Conservation (phyloP, 2,888 invertebrate species). For the Acanthosepion esculentum region DNA sequence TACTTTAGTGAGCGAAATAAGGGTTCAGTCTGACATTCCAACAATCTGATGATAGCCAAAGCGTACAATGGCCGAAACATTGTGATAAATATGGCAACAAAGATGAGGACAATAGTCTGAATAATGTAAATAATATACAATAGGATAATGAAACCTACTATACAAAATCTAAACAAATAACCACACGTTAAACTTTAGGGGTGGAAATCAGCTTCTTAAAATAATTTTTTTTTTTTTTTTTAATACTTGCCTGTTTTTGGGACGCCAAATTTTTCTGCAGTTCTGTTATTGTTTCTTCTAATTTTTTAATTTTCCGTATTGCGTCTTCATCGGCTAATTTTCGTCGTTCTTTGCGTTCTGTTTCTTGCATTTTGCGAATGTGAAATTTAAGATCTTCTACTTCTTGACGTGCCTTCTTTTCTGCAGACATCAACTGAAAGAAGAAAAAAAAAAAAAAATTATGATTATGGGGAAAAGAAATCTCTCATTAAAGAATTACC, state of each 20-base stretch:
- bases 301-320: slow-evolving; percentile 90
- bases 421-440: slow-evolving; percentile 85
- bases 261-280: slow-evolving; percentile 86
- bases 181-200: too few species aligned
- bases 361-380: slow-evolving; percentile 81
- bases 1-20: too few species aligned
- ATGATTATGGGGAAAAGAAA: background rate
- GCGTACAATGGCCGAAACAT: too few species aligned
- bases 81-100: too few species aligned
- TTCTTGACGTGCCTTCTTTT: slow-evolving; percentile 91
- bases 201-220: too few species aligned
- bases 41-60: too few species aligned
- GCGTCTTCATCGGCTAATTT: slow-evolving; percentile 96
- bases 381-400: slow-evolving; percentile 85
- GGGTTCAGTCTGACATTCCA: too few species aligned
- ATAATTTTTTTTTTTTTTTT: background rate
- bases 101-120: too few species aligned
- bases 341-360: slow-evolving; percentile 89
- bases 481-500: too few species aligned
- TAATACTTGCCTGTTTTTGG: slow-evolving; percentile 81
- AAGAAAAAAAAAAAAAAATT: background rate
- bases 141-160: too few species aligned
- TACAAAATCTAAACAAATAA: too few species aligned
- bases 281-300: slow-evolving; percentile 94
- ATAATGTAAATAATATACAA: too few species aligned